Conservation (phyloP, 2,797 vertebrate species). For the Falco cherrug region DNA sequence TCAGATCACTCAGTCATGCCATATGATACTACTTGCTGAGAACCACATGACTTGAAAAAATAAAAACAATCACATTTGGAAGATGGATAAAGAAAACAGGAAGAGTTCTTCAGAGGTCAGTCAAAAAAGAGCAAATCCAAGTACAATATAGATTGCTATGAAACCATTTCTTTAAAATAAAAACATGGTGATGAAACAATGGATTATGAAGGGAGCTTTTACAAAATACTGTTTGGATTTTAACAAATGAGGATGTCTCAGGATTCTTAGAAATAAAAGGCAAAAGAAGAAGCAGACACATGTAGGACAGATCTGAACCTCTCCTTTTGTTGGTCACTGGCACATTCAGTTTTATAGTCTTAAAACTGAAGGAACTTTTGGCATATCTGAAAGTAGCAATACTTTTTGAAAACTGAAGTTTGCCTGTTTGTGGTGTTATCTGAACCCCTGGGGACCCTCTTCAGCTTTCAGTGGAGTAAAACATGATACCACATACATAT, state of each 20-base stretch:
- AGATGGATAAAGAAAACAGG: conserved; percentile 70
- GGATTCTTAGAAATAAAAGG: conserved; percentile 18
- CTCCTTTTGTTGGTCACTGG: not conserved
- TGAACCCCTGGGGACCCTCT: not conserved
- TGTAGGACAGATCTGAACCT: not conserved
- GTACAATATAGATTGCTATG: not conserved
- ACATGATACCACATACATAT: not conserved
- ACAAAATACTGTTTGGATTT: not conserved
- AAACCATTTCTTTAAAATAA: not conserved
- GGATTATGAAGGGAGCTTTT: not conserved
- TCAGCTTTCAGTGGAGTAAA: not conserved
- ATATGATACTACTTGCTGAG: conserved; percentile 3
- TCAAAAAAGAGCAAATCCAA: conserved; percentile 57
- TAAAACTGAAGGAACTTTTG: not conserved
- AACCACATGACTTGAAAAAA: conserved; percentile 20
- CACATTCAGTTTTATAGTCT: not conserved
- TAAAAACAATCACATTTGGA: conserved; percentile 25
- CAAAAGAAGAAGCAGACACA: not conserved
- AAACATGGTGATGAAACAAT: not conserved
- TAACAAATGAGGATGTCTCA: not conserved
- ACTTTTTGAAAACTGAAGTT: not conserved
- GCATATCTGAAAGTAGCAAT: not conserved
- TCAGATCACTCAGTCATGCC: not conserved
- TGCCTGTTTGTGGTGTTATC: not conserved
- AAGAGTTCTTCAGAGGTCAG: conserved; percentile 77